phyloP scores from a whole-genome alignment of 2,797 vertebrate species.

The Scyliorhinus canicula region DNA sequence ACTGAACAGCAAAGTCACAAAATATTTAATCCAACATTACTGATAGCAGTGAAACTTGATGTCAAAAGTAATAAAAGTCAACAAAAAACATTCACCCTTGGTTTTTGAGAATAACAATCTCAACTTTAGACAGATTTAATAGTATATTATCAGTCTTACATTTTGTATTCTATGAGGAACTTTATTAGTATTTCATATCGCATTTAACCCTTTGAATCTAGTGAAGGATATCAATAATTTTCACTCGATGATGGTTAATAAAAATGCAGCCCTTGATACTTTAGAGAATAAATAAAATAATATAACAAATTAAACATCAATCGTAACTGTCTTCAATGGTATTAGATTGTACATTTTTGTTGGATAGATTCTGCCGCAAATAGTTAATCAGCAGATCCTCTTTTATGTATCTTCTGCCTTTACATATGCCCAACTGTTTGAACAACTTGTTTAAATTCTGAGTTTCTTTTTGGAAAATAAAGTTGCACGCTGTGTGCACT shows the following conservation, averaged over 20 bases:
- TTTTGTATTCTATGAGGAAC: not conserved
- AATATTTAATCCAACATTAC: slow-evolving; percentile 42
- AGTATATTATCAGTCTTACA: not conserved
- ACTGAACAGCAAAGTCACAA: slow-evolving; percentile 50
- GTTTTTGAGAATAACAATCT: slow-evolving; percentile 9
- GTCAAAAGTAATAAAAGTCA: slow-evolving; percentile 58
- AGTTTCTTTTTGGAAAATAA: slow-evolving; percentile 7
- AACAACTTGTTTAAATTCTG: not conserved
- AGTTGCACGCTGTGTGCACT: slow-evolving; percentile 55
- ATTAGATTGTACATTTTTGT: not conserved
- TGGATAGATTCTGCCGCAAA: not conserved
- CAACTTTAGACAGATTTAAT: slow-evolving; percentile 1
- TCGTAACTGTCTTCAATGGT: not conserved
- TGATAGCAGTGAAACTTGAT: slow-evolving; percentile 50
- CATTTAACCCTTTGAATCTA: not conserved
- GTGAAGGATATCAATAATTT: not conserved
- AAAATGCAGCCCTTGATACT: not conserved
- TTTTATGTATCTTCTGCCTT: not conserved
- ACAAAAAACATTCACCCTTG: slow-evolving; percentile 39
- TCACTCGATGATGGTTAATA: not conserved
- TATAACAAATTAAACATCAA: not conserved
- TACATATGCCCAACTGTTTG: not conserved
- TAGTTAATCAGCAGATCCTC: not conserved
- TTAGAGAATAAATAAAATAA: not conserved
- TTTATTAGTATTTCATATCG: not conserved